Base-by-base conservation (phyloP, 2,797 vertebrate genomes). In the Crenuchus spilurus region DNA sequence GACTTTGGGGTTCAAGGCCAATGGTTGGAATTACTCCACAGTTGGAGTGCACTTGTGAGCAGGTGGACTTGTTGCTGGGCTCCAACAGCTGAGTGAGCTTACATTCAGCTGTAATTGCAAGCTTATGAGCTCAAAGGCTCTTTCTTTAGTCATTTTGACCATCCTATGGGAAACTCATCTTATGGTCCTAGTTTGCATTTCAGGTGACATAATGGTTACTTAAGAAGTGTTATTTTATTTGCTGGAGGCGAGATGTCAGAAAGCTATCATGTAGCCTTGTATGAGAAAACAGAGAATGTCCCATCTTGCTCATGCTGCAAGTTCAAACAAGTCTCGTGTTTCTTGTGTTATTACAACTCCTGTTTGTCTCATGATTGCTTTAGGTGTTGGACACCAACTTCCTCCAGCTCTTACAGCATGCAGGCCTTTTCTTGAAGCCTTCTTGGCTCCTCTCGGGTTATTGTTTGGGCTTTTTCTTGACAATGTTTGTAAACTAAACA, bases 71-170 rank as follows among this genome's bases (percentile, higher is more conserved):
- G 51, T 51, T 66, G 51, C 51, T 30, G 51, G 55, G 18, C 76
- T 66, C 42, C 20, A 72, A 74, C 79, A 79, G 78, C 82, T 78
- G 81, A 76, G 51, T 48, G 51, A 68, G 70, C 64, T 74, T 64
- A 51, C 14, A 22, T 49, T 76, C 76, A 49, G 65, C 41, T n/a
- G n/a, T n/a, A n/a, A 0, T 51, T 14, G 52, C 75, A 52, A 58
- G 49, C 61, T 74, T 37, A 39, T 24, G 30, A 60, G 11, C 62
- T 51, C 13, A 26, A 35, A 39, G 58, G 57, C 62, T 72, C 44
- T 48, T 61, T 67, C 64, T 75, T 62, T 65, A 49, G 4, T 33
- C 4, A 49, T 31, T 54, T 39, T 49, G 52, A 6, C 54, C 5
- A 60, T 35, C 16, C 22, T 71, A 41, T 30, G 10, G 48, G 18